These are phyloP conservation scores for Aurelia coerulea DNA, from an alignment of 30 jellyfish, hydroid and myxozoan species.

Conservation along the genomic window DNA sequence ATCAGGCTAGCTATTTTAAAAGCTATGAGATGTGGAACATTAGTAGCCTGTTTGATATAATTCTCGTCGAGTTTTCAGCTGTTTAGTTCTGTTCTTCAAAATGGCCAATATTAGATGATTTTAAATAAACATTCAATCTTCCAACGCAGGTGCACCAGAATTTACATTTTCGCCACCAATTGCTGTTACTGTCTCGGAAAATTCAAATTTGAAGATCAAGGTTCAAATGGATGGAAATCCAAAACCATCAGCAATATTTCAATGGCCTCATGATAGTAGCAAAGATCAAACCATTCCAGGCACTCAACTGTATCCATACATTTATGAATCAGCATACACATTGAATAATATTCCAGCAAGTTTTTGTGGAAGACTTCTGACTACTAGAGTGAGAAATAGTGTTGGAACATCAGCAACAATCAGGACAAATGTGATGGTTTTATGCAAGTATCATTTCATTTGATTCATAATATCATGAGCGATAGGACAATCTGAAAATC, in stretches of 20 bases:
- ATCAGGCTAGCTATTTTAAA: too few relatives aligned
- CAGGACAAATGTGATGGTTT: too few relatives aligned
- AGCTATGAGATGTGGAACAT: too few relatives aligned
- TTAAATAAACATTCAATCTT: neutral
- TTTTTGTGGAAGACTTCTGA: conserved; percentile 37
- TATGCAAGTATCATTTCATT: too few relatives aligned
- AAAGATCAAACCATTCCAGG: neutral
- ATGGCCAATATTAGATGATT: too few relatives aligned
- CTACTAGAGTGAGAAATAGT: conserved; percentile 1
- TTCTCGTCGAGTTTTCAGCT: too few relatives aligned
- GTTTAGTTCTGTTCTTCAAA: too few relatives aligned
- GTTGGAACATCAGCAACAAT: too few relatives aligned
- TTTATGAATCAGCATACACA: conserved; percentile 9
- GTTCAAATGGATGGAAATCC: conserved; percentile 46
- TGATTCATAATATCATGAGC: too few relatives aligned
- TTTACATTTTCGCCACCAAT: neutral
- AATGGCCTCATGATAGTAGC: conserved; percentile 22
- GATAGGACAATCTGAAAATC: too few relatives aligned
- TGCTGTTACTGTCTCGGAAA: neutral
- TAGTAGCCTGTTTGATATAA: too few relatives aligned
- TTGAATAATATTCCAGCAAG: conserved; percentile 8
- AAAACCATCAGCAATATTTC: conserved; percentile 30
- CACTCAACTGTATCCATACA: neutral
- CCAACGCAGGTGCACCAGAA: conserved; percentile 16
- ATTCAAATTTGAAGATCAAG: conserved; percentile 7